Conservation (phyloP, 2,888 invertebrate species). For the Plebejus argus region DNA sequence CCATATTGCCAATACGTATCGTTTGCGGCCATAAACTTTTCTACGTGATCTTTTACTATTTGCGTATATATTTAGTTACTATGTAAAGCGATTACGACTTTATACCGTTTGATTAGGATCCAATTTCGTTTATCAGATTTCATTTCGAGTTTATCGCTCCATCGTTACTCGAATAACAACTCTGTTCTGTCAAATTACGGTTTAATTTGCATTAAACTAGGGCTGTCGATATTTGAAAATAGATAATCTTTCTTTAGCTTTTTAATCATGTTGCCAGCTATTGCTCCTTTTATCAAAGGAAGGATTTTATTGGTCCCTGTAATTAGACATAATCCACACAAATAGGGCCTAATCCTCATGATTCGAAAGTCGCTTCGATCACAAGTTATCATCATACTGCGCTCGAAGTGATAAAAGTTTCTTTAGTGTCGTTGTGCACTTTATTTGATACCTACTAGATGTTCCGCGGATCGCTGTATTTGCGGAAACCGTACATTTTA, state of each 20-base stretch:
- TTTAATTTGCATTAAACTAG: background rate
- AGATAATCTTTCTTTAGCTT: background rate
- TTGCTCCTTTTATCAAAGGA: too few species aligned
- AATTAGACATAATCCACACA: background rate
- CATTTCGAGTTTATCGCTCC: background rate
- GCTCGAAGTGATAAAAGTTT: too few species aligned
- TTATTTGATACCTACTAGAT: too few species aligned
- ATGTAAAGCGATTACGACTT: background rate
- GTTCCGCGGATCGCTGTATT: too few species aligned
- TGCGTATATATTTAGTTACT: background rate
- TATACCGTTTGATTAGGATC: background rate
- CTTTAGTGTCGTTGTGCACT: too few species aligned
- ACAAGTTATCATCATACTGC: too few species aligned
- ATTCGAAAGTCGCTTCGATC: too few species aligned
- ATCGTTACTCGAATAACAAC: background rate
- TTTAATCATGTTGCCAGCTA: conserved; percentile 12
- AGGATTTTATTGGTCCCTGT: background rate
- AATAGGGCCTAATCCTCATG: too few species aligned
- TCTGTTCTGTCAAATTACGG: background rate
- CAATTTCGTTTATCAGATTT: background rate
- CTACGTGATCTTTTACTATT: conserved; percentile 7
- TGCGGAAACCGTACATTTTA: too few species aligned
- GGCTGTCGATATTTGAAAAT: conserved; percentile 1
- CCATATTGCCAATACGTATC: conserved; percentile 10
- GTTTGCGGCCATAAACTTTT: conserved; percentile 9